These are phyloP conservation scores for Cheilosia variabilis DNA, from an alignment of 2,888 invertebrate genomes.

Conservation along the genomic window DNA sequence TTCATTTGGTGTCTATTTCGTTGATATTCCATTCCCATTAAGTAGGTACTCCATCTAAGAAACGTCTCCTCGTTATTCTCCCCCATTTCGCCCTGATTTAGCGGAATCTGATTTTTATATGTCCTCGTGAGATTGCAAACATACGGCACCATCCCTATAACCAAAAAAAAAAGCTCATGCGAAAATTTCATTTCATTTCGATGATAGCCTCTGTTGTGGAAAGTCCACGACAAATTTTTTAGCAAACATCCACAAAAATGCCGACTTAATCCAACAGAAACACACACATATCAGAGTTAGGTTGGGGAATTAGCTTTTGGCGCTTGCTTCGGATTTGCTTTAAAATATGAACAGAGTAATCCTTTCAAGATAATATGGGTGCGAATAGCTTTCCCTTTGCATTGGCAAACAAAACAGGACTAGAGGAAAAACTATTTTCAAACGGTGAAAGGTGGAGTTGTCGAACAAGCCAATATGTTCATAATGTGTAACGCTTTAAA, in stretches of 20 bases:
- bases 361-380: background rate
- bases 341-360: conserved; percentile 2
- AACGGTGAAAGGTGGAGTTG: conserved; percentile 2
- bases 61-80: background rate
- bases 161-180: too few relatives aligned
- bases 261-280: background rate
- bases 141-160: background rate
- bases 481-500: background rate
- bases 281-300: background rate
- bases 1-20: conserved; percentile 11
- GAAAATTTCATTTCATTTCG: conserved; percentile 25
- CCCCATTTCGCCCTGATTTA: conserved; percentile 12
- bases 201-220: conserved; percentile 7
- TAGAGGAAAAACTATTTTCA: conserved; percentile 2
- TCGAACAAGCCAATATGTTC: background rate
- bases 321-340: background rate
- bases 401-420: background rate
- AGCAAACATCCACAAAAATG: background rate
- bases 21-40: conserved; percentile 19
- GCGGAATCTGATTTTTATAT: conserved; percentile 1
- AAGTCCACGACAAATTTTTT: background rate
- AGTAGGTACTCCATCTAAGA: conserved; percentile 16
- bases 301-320: background rate
- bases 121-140: background rate
- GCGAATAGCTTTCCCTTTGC: background rate